Conservation (phyloP, 1,140 invertebrate genomes). For the Drosophila varians region DNA sequence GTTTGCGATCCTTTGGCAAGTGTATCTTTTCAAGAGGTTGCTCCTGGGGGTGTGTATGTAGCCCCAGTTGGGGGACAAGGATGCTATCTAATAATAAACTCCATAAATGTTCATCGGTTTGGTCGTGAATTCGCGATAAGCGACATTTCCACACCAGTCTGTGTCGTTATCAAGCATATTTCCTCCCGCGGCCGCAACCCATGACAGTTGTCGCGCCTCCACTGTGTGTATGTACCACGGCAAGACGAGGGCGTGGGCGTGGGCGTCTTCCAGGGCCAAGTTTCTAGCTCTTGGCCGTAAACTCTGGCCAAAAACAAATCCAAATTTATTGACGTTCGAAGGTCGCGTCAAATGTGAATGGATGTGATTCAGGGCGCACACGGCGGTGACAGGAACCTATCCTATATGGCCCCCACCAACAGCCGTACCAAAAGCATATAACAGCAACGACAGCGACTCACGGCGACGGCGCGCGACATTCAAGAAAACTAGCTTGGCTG, state of each 20-base stretch:
- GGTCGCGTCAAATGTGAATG: conserved; percentile 31
- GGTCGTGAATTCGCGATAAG: conserved; percentile 17
- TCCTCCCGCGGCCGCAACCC: conserved; percentile 5
- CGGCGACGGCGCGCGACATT: conserved; percentile 22
- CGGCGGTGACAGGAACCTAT: conserved; percentile 14
- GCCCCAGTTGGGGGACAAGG: conserved; percentile 21
- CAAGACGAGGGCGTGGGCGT: conserved; percentile 40
- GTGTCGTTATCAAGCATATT: conserved; percentile 17
- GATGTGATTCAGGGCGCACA: conserved; percentile 59
- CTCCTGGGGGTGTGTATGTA: conserved; percentile 12
- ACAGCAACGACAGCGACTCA: neutral
- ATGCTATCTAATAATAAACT: neutral
- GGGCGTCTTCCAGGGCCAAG: conserved; percentile 48
- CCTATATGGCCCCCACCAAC: conserved; percentile 2
- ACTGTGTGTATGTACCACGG: conserved; percentile 26
- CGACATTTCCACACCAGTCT: conserved; percentile 5
- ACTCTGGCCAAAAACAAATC: conserved; percentile 43
- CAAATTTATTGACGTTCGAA: conserved; percentile 40
- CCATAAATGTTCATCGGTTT: neutral
- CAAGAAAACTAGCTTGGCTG: conserved; percentile 47
- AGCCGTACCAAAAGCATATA: too few relatives aligned
- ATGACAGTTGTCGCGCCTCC: conserved; percentile 10
- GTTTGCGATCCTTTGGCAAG: neutral
- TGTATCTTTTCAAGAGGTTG: conserved; percentile 15
- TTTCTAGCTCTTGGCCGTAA: conserved; percentile 37